Evolutionary conservation across 2,113 vertebrate genomes (phyloP), one percentile per base, ranked within the genome.

Genomic region (Cinclus cinclus): DNA sequence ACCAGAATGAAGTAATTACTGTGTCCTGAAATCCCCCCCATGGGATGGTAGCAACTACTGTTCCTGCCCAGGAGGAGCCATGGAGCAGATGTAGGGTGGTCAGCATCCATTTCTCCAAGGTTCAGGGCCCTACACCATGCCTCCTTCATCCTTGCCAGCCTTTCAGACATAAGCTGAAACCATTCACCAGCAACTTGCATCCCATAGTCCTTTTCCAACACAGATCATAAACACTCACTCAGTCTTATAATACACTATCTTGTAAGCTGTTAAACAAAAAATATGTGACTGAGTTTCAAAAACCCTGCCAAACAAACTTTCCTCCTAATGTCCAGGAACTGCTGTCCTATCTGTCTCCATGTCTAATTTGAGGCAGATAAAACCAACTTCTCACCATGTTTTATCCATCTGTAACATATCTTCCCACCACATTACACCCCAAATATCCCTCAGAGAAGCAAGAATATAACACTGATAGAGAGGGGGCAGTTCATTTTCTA

Each of bases 351-450:
- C 68, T 88, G 53, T 88, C 56, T 59, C 64, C 23, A 11, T 71
- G 73, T 78, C 73, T 87, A 81, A 78, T 79, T 92, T 58, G n/a
- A 90, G 47, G 71, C 83, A 93, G 93, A 95, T 86, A 90, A 94
- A 90, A 90, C 55, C 65, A 64, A 23, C 27, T 65, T 89, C 92
- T 91, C 92, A 59, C 80, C 35, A 46, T 20, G 76, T 20, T 71
- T 89, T 91, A 49, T 75, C 83, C 76, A 41, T 90, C 79, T 93
- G 60, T 71, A 71, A 39, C 41, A 1, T 78, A 47, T 92, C 73
- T 78, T 96, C 73, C 65, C 64, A 93, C 77, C 60, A 79, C 83
- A 73, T 94, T 83, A 84, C 44, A 75, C 18, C n/a, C 68, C 42
- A 78, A 88, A 80, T 24, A 13, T 68, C n/a, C 68, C 44, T 81